phyloP scores from a whole-genome alignment of 2,888 invertebrate species.

The Hylaea fasciaria region DNA sequence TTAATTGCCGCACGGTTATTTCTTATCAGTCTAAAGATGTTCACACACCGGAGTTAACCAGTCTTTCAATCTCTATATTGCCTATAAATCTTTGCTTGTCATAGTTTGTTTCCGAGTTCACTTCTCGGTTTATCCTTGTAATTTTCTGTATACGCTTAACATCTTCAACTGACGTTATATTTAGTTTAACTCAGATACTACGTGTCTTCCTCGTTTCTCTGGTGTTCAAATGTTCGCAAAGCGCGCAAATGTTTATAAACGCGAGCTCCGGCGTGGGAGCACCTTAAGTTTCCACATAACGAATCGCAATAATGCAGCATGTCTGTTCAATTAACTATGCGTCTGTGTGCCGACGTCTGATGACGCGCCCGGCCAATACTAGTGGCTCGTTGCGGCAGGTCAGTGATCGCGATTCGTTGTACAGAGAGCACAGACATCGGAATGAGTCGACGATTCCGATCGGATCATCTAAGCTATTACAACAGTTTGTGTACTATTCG shows the following conservation, averaged over 20 bases:
- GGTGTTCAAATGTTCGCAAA: neutral
- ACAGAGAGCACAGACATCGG: constrained; percentile 14
- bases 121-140: too few relatives aligned
- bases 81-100: too few relatives aligned
- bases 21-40: constrained; percentile 12
- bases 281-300: constrained; percentile 26
- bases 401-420: constrained; percentile 69
- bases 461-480: constrained; percentile 1
- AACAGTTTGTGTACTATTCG: neutral
- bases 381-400: constrained; percentile 73
- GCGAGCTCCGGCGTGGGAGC: neutral
- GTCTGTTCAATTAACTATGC: constrained; percentile 47
- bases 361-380: constrained; percentile 67
- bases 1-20: constrained; percentile 17
- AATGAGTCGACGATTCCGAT: constrained; percentile 15
- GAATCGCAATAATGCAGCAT: constrained; percentile 38
- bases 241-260: neutral
- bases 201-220: too few relatives aligned
- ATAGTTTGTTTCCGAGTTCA: too few relatives aligned
- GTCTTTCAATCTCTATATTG: neutral
- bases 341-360: constrained; percentile 47
- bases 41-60: neutral
- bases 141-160: too few relatives aligned
- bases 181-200: too few relatives aligned
- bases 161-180: too few relatives aligned